Evolutionary conservation across 2,113 vertebrate species (phyloP), one percentile per base, ranked within the genome.

Genomic region (Tringa solitaria): DNA sequence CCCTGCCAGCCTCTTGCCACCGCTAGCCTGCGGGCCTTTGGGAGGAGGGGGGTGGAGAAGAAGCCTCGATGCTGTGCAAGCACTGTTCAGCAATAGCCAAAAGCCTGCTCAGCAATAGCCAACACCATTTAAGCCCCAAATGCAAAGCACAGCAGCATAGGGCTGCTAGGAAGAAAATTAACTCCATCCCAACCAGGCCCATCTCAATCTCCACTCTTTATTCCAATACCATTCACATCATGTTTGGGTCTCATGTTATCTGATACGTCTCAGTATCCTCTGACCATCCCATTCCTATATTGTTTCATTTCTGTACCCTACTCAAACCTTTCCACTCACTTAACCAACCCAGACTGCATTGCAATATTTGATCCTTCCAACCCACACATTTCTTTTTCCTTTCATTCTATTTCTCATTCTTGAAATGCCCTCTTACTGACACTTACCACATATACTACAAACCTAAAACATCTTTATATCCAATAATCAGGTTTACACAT

Each of bases 41-140:
- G 4, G 3, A 1, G 2, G n/a, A n/a, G 6, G 1, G 9, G 8
- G 4, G 9, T 5, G 19, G 6, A 68, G 19, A 87, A 20, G 5
- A 50, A 61, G 32, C 9, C 41, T 56, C 68, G 35, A 19, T 45
- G 22, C 9, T 74, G 35, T 37, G 51, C 12, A 61, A 67, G 53
- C 37, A 60, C 37, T 46, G 9, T 8, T 56, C 35, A 81, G 56
- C 32, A 75, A 5, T 16, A 76, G n/a, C 15, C 35, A 63, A 79
- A 79, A 26, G 9, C 8, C 59, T 53, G 20, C 46, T 54, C 23
- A 73, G 56, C n/a, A 56, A 33, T 10, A 56, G 50, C 9, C 56
- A 51, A 39, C 1, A 7, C 7, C 1, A 2, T 28, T 70, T 70
- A 57, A 70, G 48, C 27, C 16, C 28, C 32, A 70, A 2, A 56